Conservation (phyloP, 2,888 invertebrate genomes). For the Xylophagus ater region DNA sequence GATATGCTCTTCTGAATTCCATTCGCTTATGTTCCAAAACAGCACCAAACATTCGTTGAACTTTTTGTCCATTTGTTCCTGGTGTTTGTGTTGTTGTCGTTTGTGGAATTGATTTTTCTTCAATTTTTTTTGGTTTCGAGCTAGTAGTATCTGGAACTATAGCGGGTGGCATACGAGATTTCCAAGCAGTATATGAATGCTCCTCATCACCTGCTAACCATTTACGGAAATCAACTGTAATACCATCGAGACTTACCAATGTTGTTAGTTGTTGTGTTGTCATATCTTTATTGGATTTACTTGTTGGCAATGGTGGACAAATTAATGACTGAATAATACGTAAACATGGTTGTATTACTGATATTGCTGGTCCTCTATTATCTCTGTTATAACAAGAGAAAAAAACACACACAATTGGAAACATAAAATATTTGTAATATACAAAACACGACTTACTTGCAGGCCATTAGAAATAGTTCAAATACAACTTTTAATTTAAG, state of each 20-base stretch:
- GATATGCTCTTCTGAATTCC: conserved; percentile 41
- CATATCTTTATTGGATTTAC: conserved; percentile 46
- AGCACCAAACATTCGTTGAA: conserved; percentile 16
- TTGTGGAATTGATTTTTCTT: conserved; percentile 25
- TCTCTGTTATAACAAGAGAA: no score
- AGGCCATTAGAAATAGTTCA: conserved; percentile 72
- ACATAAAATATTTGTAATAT: neutral
- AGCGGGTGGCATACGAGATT: conserved; percentile 47
- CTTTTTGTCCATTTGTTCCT: conserved; percentile 19
- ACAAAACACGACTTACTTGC: conserved; percentile 38
- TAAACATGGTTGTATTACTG: conserved; percentile 84
- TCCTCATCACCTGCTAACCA: conserved; percentile 62
- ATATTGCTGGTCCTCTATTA: conserved; percentile 74
- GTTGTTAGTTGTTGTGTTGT: conserved; percentile 44
- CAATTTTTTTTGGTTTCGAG: conserved; percentile 23
- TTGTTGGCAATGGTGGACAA: conserved; percentile 48
- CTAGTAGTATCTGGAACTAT: conserved; percentile 25
- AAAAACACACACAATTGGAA: no score
- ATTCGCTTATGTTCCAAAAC: conserved; percentile 33
- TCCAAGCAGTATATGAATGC: conserved; percentile 63
- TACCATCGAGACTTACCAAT: conserved; percentile 46
- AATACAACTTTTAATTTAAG: conserved; percentile 79
- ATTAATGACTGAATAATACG: conserved; percentile 80
- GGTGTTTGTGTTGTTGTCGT: conserved; percentile 21
- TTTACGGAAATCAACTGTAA: conserved; percentile 58